A percentile compares a stretch with the other conserved stretches of the same genome.
These are phyloP conservation scores for Lasioglossum villosulum DNA, from an alignment of 2,888 invertebrate species.

Conservation along the genomic window DNA sequence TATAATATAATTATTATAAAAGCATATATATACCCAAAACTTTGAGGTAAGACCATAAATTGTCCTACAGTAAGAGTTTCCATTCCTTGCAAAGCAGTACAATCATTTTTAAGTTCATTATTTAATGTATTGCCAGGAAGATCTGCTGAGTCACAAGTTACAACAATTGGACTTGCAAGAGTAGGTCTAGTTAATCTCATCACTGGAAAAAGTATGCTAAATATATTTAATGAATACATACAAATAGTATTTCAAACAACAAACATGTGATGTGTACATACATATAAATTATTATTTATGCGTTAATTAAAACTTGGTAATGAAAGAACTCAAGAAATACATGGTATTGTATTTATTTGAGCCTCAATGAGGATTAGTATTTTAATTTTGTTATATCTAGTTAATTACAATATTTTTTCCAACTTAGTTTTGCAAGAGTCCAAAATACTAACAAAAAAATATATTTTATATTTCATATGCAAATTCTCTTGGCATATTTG, in stretches of 20 bases:
- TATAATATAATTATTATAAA: not conserved
- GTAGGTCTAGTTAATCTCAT: conserved; percentile 98
- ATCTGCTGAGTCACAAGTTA: conserved; percentile 94
- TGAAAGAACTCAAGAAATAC: no score
- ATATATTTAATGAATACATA: not conserved
- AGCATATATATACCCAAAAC: conserved; percentile 90
- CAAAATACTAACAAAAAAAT: no score
- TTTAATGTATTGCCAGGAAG: conserved; percentile 93
- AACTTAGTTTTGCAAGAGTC: no score
- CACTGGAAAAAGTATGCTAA: conserved; percentile 86
- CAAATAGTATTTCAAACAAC: not conserved
- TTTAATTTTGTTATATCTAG: no score
- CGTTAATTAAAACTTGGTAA: no score
- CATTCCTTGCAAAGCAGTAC: conserved; percentile 92
- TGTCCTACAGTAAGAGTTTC: conserved; percentile 95
- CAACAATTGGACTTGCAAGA: conserved; percentile 91
- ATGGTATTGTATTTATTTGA: no score
- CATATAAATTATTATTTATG: not conserved
- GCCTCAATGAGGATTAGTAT: no score
- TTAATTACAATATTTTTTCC: no score
- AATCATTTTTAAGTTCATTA: conserved; percentile 92
- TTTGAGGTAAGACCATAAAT: conserved; percentile 96
- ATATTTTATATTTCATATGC: no score
- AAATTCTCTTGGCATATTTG: no score
- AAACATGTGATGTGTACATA: not conserved